Evolutionary conservation across 2,888 invertebrate genomes (phyloP), one percentile per base, ranked within the genome.

Genomic region (Rotaria macrura): DNA sequence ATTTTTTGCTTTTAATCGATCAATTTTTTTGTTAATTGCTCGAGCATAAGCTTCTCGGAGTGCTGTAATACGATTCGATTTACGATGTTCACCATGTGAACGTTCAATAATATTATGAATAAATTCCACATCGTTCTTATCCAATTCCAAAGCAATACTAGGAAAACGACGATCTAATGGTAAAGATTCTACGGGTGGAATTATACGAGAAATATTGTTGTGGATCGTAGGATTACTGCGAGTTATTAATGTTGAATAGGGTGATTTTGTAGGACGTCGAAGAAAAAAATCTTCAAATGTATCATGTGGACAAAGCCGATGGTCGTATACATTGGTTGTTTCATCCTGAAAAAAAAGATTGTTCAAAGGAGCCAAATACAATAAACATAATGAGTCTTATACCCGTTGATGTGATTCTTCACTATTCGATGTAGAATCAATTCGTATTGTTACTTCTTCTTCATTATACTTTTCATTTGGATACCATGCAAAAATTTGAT

Each of bases 111-210:
- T 79, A 43, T 43, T 10, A 79, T 79, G 79, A 79, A 79, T 79
- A 79, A 79, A 79, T 43, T 79, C 79, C 14, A 79, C 79, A 43
- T 79, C 79, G 12, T 43, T 79, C n/a, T 79, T 79, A 43, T 79
- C 79, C 43, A 79, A 79, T 10, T 25, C 43, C 5, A 79, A n/a
- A 12, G 40, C 25, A 20, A 79, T 12, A 43, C n/a, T 9, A 43
- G 79, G 38, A 43, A 12, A 25, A 79, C 7, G 79, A 20, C 20
- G 34, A 65, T 34, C 9, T 34, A 38, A 6, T 20, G 65, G 1
- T 65, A 6, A 29, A 34, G 65, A 6, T 65, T 5, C 4, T 17
- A 6, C 7, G 20, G 34, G 65, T 20, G 7, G n/a, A n/a, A n/a
- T 65, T 12, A 23, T 7, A 52, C 23, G 52, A 23, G 52, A 20